Evolutionary conservation across 1,140 invertebrate genomes (phyloP).

Genomic region (Dinoponera quadriceps): DNA sequence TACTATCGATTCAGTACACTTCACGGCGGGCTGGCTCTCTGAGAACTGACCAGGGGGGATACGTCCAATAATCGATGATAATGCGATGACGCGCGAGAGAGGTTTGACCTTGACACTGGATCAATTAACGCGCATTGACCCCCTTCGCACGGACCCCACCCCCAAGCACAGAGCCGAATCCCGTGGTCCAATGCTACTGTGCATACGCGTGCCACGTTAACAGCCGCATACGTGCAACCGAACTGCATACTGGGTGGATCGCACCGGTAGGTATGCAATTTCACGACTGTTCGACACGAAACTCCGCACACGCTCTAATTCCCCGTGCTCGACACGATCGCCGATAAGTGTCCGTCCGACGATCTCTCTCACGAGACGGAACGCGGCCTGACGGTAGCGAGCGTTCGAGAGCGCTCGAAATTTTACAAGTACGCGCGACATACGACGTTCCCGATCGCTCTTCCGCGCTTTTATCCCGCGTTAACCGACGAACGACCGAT

Average conservation of each 20-base stretch:
- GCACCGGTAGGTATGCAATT: conserved; percentile 69
- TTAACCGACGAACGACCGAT: too few species aligned
- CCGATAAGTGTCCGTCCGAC: not conserved
- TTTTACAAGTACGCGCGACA: not conserved
- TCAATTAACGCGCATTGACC: conserved; percentile 84
- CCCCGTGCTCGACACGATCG: not conserved
- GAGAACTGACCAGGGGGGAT: conserved; percentile 76
- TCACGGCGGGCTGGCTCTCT: conserved; percentile 51
- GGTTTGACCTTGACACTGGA: conserved; percentile 85
- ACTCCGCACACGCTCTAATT: conserved; percentile 23
- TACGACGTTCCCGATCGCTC: not conserved
- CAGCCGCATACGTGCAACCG: conserved; percentile 65
- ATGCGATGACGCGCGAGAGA: conserved; percentile 83
- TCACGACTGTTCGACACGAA: conserved; percentile 64
- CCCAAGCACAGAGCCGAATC: conserved; percentile 59
- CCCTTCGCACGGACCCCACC: conserved; percentile 69
- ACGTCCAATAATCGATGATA: conserved; percentile 84
- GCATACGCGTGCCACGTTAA: conserved; percentile 76
- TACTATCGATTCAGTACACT: conserved; percentile 65
- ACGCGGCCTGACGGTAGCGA: not conserved
- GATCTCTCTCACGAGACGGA: not conserved
- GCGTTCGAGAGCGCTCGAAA: not conserved
- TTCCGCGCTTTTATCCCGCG: not conserved
- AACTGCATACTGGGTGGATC: conserved; percentile 77
- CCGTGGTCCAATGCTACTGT: conserved; percentile 82